Evolutionary conservation across 2,113 vertebrate species (phyloP).

Genomic region (Copsychus sechellarum): DNA sequence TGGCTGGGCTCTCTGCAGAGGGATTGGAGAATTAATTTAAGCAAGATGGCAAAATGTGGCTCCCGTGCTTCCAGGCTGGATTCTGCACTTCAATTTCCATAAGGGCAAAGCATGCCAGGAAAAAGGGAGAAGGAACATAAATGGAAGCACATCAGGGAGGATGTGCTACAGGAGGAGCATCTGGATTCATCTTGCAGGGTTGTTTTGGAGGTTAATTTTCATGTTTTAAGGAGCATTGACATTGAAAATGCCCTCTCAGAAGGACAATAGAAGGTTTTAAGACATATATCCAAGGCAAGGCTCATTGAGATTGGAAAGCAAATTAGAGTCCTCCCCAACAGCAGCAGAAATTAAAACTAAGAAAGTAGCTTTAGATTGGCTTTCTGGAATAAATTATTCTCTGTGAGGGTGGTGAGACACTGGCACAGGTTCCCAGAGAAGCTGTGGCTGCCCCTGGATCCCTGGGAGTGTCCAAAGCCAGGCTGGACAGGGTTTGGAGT

Average conservation of each 20-base stretch:
- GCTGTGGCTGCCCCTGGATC: neutral
- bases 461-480: neutral
- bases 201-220: neutral
- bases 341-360: neutral
- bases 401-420: rapidly evolving
- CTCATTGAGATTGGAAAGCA: neutral
- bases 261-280: neutral
- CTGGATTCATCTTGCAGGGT: neutral
- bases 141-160: neutral
- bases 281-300: neutral
- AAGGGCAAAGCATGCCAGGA: neutral
- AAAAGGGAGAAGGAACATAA: neutral
- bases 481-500: rapidly evolving
- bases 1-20: neutral
- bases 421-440: neutral
- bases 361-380: neutral
- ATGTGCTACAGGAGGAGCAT: neutral
- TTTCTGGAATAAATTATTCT: neutral
- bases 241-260: neutral
- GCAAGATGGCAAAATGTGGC: neutral
- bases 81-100: neutral
- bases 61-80: neutral
- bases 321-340: neutral
- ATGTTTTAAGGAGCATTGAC: neutral
- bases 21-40: neutral